phyloP scores from a whole-genome alignment of 2,888 invertebrate genomes.

The Hypena proboscidalis region DNA sequence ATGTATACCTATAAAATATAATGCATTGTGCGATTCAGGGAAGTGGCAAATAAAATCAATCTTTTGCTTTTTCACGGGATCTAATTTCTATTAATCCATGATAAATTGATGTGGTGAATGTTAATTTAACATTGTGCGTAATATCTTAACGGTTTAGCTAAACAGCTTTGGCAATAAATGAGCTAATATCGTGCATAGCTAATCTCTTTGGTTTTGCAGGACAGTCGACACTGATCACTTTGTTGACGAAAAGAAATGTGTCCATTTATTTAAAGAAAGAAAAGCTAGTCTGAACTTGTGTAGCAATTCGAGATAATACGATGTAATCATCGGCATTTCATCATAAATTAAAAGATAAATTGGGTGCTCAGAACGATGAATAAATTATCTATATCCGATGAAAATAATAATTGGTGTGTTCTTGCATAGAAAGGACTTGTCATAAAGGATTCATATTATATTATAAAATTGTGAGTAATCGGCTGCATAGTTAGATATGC shows the following conservation, averaged over 20 bases:
- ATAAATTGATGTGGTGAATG: slow-evolving; percentile 28
- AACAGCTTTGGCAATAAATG: slow-evolving; percentile 13
- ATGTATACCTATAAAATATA: slow-evolving; percentile 20
- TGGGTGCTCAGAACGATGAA: slow-evolving; percentile 55
- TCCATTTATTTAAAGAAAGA: slow-evolving; percentile 41
- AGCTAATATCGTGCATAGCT: slow-evolving; percentile 43
- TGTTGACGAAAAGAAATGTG: slow-evolving; percentile 59
- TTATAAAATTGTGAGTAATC: slow-evolving; percentile 41
- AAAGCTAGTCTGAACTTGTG: slow-evolving; percentile 37
- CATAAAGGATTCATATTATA: slow-evolving; percentile 37
- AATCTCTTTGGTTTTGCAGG: slow-evolving; percentile 48
- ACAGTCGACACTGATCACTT: slow-evolving; percentile 46
- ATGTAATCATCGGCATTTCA: slow-evolving; percentile 55
- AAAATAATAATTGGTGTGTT: slow-evolving; percentile 50
- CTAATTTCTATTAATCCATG: slow-evolving; percentile 19
- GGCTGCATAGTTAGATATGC: slow-evolving; percentile 22
- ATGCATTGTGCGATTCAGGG: slow-evolving; percentile 40
- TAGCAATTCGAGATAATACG: slow-evolving; percentile 39
- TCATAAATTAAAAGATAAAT: slow-evolving; percentile 59
- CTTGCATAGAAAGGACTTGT: slow-evolving; percentile 38
- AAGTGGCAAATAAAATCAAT: slow-evolving; percentile 46
- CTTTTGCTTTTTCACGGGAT: slow-evolving; percentile 41
- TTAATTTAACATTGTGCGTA: slow-evolving; percentile 7
- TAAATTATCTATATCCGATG: slow-evolving; percentile 48
- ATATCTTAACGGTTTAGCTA: slow-evolving; percentile 1